These are phyloP conservation scores for Papilio dardanus DNA, from an alignment of 1,140 invertebrate species.

Conservation along the genomic window DNA sequence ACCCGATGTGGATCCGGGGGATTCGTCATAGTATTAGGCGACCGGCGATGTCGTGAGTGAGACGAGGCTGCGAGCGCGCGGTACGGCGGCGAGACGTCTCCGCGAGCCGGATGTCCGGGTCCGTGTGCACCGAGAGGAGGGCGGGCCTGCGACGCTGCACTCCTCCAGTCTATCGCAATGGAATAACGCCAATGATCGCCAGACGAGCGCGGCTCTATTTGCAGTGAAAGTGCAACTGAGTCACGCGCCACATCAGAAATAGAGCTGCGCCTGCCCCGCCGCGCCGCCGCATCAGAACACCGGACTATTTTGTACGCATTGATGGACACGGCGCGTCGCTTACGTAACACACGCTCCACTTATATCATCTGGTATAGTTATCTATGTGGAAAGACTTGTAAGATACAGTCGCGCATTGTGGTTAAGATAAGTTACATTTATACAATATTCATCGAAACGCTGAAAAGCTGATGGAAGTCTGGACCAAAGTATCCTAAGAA, in stretches of 20 bases:
- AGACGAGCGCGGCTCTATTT: conserved; percentile 66
- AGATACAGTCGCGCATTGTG: background rate
- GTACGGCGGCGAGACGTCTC: conserved; percentile 38
- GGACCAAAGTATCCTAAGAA: no score
- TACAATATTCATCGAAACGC: no score
- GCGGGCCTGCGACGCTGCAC: background rate
- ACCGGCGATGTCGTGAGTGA: background rate
- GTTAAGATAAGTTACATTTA: background rate
- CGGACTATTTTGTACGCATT: conserved; percentile 36
- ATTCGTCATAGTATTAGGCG: conserved; percentile 1
- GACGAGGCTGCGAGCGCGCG: background rate
- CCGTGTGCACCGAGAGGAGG: conserved; percentile 18
- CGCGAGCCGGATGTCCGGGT: conserved; percentile 46
- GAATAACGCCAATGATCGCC: conserved; percentile 55
- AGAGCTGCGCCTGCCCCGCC: conserved; percentile 50
- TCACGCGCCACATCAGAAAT: conserved; percentile 62
- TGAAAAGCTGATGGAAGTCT: no score
- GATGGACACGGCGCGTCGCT: background rate
- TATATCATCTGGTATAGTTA: background rate
- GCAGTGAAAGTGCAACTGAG: conserved; percentile 75
- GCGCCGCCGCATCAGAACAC: conserved; percentile 30
- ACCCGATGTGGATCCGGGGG: background rate
- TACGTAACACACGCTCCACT: conserved; percentile 1
- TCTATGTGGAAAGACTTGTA: background rate
- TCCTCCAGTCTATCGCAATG: conserved; percentile 46